Evolutionary conservation across 2,888 invertebrate species (phyloP), one percentile per base, ranked within the genome.

Genomic region (Incurvaria masculella): DNA sequence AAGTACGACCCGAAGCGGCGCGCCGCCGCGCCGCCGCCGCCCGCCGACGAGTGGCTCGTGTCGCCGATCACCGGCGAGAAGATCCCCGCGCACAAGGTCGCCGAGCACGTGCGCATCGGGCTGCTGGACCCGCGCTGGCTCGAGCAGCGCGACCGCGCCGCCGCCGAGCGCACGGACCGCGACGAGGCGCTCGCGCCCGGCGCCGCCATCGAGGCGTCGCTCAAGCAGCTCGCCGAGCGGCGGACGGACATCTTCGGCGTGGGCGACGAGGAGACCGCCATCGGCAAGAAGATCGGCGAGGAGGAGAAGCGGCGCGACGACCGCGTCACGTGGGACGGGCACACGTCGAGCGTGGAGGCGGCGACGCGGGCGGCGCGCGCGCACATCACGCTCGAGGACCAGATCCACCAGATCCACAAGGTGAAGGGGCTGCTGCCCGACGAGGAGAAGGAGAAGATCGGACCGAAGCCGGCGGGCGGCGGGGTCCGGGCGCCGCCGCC

Each of bases 181-280:
- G 79, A 79, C 54, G 79, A 78, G 52, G 79, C 79, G 11, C 67
- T 79, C 38, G 79, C 78, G 1, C 76, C 75, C n/a, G 76, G 91
- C 45, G 86, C 93, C 21, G 94, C 96, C n/a, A 97, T 99, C 61
- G 96, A 97, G 64, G 93, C 93, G 39, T 95, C 93, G 63, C 85
- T 99, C 63, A 96, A 96, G 67, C 89, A 94, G 65, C 80, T 99
- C 61, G 99, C 99, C 0, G 98, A 99, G 68, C 86, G 99, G 57
- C 95, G 99, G 88, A 98, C 99, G 1, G 99, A 99, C 82, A 99
- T 99, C 72, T 99, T 99, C 78, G 99, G 99, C 74, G 93, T 95
- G 52, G 98, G 98, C 49, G 94, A 94, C 67, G 97, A 98, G 69
- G 99, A 99, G 81, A 97, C 98, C 0, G 94, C 94, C 20, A 99